A percentile compares a stretch with the other conserved stretches of the same genome.
These are phyloP conservation scores for Periparus ater DNA, from an alignment of 2,797 vertebrate species.

Conservation along the genomic window DNA sequence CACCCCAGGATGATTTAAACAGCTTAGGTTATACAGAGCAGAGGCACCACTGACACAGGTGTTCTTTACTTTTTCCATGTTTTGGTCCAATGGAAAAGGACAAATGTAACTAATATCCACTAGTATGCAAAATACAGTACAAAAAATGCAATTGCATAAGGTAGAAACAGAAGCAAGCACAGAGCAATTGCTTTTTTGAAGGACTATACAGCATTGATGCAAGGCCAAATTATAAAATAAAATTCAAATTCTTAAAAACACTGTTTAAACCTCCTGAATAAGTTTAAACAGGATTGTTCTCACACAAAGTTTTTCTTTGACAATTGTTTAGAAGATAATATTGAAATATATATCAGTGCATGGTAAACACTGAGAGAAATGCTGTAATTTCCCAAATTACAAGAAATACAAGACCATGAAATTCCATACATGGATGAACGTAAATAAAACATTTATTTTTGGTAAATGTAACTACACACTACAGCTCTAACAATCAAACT, in stretches of 20 bases:
- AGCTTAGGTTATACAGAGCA: background rate
- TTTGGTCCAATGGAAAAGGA: conserved; percentile 17
- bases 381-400: background rate
- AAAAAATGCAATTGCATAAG: background rate
- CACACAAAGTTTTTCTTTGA: background rate
- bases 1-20: background rate
- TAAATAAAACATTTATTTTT: background rate
- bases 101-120: conserved; percentile 17
- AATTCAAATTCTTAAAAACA: background rate
- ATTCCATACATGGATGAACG: background rate
- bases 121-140: background rate
- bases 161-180: background rate
- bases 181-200: background rate
- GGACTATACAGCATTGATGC: background rate
- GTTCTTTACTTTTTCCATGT: conserved; percentile 53
- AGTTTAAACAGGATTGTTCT: background rate
- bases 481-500: background rate
- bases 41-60: background rate
- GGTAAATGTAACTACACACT: background rate
- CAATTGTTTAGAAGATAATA: background rate
- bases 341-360: background rate
- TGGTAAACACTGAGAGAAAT: background rate
- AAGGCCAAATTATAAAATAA: background rate
- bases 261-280: background rate
- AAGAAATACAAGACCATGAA: background rate